Base-by-base conservation (phyloP, 2,797 vertebrate species). In the Periparus ater region DNA sequence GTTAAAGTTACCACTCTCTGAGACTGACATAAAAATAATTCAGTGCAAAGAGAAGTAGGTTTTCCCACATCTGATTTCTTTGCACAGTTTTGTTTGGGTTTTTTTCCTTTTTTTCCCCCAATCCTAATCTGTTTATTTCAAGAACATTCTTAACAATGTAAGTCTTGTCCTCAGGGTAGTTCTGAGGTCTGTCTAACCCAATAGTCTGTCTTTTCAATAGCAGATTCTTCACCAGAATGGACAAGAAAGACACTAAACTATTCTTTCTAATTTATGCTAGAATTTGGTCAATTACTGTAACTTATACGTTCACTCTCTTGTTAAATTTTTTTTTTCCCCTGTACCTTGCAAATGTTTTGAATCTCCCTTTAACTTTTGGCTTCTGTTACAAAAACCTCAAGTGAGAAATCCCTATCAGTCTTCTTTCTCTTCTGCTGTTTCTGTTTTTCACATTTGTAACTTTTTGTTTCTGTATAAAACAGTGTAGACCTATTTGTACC, bases 81-180 rank as follows among this genome's bases (percentile, higher is more conserved):
- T 82, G 29, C 26, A 29, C 2, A 19, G 12, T 42, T 40, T 40
- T 40, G 38, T 40, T 40, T 13, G 38, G 38, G 38, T 45, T 44
- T 8, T 14, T 3, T 2, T 2, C 1, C 3, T 9, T 6, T 13
- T 15, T 10, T 17, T 2, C 1, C 9, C 11, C 3, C 29, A 26
- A 60, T 82, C n/a, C 7, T 60, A 48, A 70, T 63, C 11, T 82
- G 13, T 82, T 93, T 66, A 75, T 90, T 94, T 93, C 79, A 91
- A 88, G n/a, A 79, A 50, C 15, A 17, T 84, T 88, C 36, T 81
- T 82, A 81, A 66, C 1, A 0, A 70, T 50, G 7, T 32, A 36
- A 84, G 67, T 48, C 38, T 75, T 92, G 11, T 75, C 62, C 60
- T 84, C 21, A 60, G 66, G 55, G 53, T 45, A 55, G 17, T 73